A percentile compares a stretch with the other conserved stretches of the same genome.
phyloP scores from a whole-genome alignment of 2,888 invertebrate genomes.

The Drosophila greeni region DNA sequence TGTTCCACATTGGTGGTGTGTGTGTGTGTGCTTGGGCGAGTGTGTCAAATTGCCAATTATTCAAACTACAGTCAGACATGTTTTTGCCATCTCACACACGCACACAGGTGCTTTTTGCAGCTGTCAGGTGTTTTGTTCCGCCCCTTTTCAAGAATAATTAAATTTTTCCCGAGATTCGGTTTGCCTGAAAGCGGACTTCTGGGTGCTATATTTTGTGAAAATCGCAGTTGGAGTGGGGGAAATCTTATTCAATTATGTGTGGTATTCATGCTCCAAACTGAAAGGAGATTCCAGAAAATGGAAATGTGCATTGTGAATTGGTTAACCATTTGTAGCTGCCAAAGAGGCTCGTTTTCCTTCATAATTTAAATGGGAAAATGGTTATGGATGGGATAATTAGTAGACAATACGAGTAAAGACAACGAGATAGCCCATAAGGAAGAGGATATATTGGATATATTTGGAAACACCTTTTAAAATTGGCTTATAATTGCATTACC shows the following conservation, averaged over 20 bases:
- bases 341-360: not conserved
- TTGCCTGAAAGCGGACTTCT: slow-evolving; percentile 12
- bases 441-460: too few relatives aligned
- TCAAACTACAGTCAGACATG: slow-evolving; percentile 48
- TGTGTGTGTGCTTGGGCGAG: slow-evolving; percentile 2
- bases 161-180: slow-evolving; percentile 38
- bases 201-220: slow-evolving; percentile 4
- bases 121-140: slow-evolving; percentile 35
- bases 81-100: slow-evolving; percentile 23
- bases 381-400: not conserved
- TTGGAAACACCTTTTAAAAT: too few relatives aligned
- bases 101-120: slow-evolving; percentile 22
- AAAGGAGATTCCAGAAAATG: not conserved
- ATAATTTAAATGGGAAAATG: not conserved
- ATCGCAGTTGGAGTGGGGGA: not conserved
- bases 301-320: not conserved
- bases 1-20: slow-evolving; percentile 11
- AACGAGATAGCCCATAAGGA: too few relatives aligned
- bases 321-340: not conserved
- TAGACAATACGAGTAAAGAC: not conserved
- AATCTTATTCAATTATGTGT: slow-evolving; percentile 6
- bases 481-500: not conserved
- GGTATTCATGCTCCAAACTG: slow-evolving; percentile 2
- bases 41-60: slow-evolving; percentile 64
- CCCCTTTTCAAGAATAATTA: slow-evolving; percentile 46